Evolutionary conservation across 2,888 invertebrate genomes (phyloP), one percentile per base, ranked within the genome.

Genomic region (Amblyjoppa proteus): DNA sequence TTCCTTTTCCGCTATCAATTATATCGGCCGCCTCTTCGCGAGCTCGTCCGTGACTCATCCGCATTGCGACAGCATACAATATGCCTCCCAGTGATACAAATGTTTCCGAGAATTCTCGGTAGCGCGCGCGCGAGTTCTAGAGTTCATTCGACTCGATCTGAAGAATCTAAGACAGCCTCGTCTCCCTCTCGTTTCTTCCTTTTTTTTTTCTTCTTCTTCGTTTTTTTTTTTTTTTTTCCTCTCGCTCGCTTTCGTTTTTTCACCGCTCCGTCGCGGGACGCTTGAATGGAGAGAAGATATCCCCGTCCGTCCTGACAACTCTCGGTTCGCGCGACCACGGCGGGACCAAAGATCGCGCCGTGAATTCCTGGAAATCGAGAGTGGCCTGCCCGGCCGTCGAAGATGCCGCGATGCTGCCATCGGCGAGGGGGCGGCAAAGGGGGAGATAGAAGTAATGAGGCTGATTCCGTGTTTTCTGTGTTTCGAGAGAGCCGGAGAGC

Each of bases 371-470:
- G 92, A 92, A 93, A 90, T 91, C 90, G 91, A 87, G 88, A 88
- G 88, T 85, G 84, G 82, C 74, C 78, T 83, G 45, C 16, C 82
- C 41, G 28, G 69, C 74, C 71, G 80, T 83, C 75, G 81, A 82
- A 86, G 81, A 87, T 81, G 85, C 85, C 69, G 76, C 84, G 64
- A 31, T n/a, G 38, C 51, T 5, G 1, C 31, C 51, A 45, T 31
- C 74, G 76, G 69, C 73, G 56, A 73, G 78, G 51, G 75, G 68
- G 73, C 45, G 78, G 70, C 81, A 68, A 78, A 76, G 85, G 90
- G 88, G 87, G 88, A 92, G 93, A 93, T 92, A 91, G 90, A 92
- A 93, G 93, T 92, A 93, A 93, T 91, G 93, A 93, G 92, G 92
- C 91, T 92, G 92, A 92, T 92, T 92, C 91, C 91, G 90, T 93